Evolutionary conservation across 2,113 vertebrate species (phyloP), one percentile per base, ranked within the genome.

Genomic region (Circaetus gallicus): DNA sequence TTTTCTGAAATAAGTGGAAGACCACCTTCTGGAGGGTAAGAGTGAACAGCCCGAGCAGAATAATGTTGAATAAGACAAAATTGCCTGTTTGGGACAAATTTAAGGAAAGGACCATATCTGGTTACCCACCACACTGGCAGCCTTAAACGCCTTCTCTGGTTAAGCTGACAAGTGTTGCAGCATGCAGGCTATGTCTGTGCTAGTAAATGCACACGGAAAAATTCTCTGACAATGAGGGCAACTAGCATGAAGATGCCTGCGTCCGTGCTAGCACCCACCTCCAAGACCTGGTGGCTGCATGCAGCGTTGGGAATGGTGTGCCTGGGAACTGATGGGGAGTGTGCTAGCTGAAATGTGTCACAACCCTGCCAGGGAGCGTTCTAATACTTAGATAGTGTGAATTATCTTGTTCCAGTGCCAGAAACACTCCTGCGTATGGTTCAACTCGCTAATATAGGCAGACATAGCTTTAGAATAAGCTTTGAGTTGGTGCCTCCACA

Each of bases 201-300:
- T 16, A 2, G 10, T 12, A 25, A 61, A 49, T 2, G 34, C 14
- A 4, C 36, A 7, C 1, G 4, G 56, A 26, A 19, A 5, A n/a
- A 4, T 19, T 22, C 59, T 42, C n/a, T n/a, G 52, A 31, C 5
- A 6, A 36, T 10, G 66, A 45, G 24, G 47, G 47, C 42, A 11
- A 20, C 26, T 11, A 28, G 31, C 53, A 5, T 10, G 71, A 29
- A 26, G 50, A 6, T 13, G 55, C 9, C n/a, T 22, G 22, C 9
- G 20, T 38, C 42, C 7, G 1, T 10, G 56, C 42, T 28, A 8
- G 16, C 28, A 13, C 49, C 3, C 2, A 49, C n/a, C 53, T 49
- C 28, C 66, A 6, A 21, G 74, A 11, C 31, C 59, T n/a, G 43
- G 28, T 61, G 86, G 31, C 56, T 76, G 69, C 28, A 6, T 6